A percentile compares a stretch with the other conserved stretches of the same genome.
Conservation (phyloP, 1,140 invertebrate species). For the Drosophila lini region DNA sequence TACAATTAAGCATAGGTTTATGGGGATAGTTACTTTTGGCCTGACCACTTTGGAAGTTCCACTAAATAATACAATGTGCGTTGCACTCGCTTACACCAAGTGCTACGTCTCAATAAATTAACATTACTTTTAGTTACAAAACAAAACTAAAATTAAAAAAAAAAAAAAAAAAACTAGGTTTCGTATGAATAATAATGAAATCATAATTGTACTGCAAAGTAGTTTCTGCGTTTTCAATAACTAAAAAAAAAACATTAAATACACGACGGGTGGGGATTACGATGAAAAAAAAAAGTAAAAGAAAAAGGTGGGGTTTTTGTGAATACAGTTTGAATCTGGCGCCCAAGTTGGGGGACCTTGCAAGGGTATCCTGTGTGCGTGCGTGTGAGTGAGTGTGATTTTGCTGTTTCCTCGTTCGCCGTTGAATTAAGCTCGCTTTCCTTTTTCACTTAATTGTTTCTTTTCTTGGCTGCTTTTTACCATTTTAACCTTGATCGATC, state of each 20-base stretch:
- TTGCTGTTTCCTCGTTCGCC: conserved; percentile 10
- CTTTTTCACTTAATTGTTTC: conserved; percentile 4
- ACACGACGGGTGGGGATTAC: conserved; percentile 1
- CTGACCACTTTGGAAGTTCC: conserved; percentile 79
- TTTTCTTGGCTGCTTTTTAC: conserved; percentile 35
- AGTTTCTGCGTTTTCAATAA: conserved; percentile 68
- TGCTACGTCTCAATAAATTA: conserved; percentile 27
- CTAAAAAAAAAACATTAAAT: conserved; percentile 43
- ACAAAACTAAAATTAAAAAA: conserved; percentile 23
- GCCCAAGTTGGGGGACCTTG: neutral
- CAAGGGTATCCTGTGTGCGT: neutral
- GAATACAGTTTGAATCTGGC: conserved; percentile 41
- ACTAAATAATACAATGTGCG: conserved; percentile 72
- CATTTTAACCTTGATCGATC: conserved; percentile 78
- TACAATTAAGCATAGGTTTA: conserved; percentile 49
- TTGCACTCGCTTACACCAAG: conserved; percentile 44
- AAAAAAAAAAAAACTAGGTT: conserved; percentile 26
- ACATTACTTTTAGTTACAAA: conserved; percentile 31
- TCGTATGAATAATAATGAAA: conserved; percentile 46
- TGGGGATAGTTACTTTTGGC: conserved; percentile 68
- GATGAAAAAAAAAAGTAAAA: neutral
- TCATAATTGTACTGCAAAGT: conserved; percentile 69
- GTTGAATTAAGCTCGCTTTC: conserved; percentile 60
- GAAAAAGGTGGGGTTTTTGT: conserved; percentile 10
- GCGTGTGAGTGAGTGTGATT: conserved; percentile 13